These are phyloP conservation scores for Odontomyia ornata DNA, from an alignment of 2,888 invertebrate species.

Conservation along the genomic window DNA sequence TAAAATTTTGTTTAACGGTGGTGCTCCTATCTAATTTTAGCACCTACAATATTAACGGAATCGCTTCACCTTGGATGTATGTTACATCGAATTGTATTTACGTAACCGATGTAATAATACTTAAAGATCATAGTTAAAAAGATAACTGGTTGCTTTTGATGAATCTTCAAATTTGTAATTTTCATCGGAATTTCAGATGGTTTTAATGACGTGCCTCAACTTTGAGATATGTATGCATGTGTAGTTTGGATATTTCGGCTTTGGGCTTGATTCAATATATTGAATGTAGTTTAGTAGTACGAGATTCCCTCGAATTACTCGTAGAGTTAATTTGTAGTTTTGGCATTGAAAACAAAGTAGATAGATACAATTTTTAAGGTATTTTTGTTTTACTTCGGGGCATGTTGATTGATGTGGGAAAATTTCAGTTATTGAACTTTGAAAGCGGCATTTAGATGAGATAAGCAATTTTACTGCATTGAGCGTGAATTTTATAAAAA, in stretches of 20 bases:
- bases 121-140: background rate
- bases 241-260: no score
- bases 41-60: background rate
- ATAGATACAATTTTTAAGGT: no score
- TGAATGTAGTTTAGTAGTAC: background rate
- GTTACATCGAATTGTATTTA: no score
- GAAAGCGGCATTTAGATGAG: no score
- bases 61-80: background rate
- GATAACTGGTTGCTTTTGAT: constrained; percentile 1
- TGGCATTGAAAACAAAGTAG: background rate
- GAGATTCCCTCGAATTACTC: background rate
- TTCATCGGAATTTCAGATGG: background rate
- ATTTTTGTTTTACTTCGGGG: no score
- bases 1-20: no score
- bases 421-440: no score
- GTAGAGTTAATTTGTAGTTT: background rate
- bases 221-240: no score
- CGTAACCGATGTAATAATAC: no score
- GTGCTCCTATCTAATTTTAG: background rate
- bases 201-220: background rate
- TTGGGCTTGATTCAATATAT: background rate
- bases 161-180: background rate
- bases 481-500: no score
- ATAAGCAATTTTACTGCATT: no score
- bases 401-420: no score